A percentile compares a stretch with the other conserved stretches of the same genome.
Evolutionary conservation across 2,113 vertebrate genomes (phyloP).

Genomic region (Burhinus oedicnemus): DNA sequence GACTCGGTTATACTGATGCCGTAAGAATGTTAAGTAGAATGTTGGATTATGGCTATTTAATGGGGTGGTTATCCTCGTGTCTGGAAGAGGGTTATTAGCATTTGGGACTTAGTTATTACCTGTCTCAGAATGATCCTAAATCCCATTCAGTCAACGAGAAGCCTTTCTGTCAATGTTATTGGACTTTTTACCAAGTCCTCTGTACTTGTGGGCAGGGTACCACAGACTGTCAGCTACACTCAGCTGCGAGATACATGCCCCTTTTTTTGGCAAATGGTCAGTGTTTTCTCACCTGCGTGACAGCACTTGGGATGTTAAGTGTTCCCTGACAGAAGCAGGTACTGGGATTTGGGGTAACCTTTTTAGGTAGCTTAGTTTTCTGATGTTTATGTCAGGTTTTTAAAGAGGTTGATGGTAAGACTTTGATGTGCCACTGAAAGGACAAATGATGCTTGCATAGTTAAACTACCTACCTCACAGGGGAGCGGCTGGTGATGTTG

Average conservation of each 20-base stretch:
- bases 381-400: background rate
- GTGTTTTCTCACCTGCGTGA: background rate
- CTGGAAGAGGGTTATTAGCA: background rate
- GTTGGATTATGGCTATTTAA: background rate
- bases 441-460: background rate
- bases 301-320: background rate
- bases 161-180: background rate
- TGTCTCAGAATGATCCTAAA: background rate
- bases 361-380: background rate
- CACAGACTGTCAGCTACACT: background rate
- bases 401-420: background rate
- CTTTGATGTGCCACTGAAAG: background rate
- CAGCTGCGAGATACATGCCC: background rate
- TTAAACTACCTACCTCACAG: background rate
- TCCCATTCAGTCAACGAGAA: background rate
- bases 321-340: background rate
- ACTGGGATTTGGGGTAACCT: background rate
- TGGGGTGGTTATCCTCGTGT: background rate
- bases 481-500: background rate
- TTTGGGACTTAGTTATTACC: background rate
- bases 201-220: background rate
- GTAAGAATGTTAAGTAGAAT: background rate
- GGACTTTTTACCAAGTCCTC: background rate
- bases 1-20: background rate
- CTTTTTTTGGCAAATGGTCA: background rate